Conservation (phyloP, 2,113 vertebrate genomes). For the Coptodon rendalli region DNA sequence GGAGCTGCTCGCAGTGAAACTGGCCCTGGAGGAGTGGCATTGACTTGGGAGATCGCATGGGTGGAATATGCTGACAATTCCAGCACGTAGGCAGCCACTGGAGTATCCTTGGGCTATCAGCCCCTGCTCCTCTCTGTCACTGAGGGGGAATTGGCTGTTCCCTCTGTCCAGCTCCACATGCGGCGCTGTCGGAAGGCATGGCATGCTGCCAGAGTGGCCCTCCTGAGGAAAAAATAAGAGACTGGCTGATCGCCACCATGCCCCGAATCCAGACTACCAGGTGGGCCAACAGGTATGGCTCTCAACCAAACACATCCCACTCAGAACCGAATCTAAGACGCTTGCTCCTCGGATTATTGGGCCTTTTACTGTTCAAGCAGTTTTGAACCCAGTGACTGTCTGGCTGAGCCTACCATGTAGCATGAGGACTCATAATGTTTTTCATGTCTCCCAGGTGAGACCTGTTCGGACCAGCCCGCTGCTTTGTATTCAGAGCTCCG, state of each 20-base stretch:
- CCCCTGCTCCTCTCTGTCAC: fast-evolving
- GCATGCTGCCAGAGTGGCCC: not conserved
- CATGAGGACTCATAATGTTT: not conserved
- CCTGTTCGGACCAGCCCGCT: fast-evolving
- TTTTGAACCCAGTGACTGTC: not conserved
- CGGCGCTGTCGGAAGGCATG: not conserved
- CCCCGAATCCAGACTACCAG: not conserved
- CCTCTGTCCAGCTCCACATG: not conserved
- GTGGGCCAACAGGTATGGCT: not conserved
- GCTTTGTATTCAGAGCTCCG: not conserved
- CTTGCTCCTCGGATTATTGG: not conserved
- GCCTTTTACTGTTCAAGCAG: not conserved
- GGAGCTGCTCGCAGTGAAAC: not conserved
- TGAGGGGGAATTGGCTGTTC: not conserved
- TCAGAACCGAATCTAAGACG: not conserved
- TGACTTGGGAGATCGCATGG: not conserved
- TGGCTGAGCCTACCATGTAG: not conserved
- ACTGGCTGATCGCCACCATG: fast-evolving
- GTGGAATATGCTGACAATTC: not conserved
- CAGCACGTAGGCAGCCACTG: not conserved
- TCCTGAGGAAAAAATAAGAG: not conserved
- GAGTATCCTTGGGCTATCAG: not conserved
- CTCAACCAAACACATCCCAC: not conserved
- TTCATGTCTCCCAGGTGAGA: not conserved
- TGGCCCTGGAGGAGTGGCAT: not conserved